These are phyloP conservation scores for Escarpia spicata DNA, from an alignment of 2,888 invertebrate species.

Conservation along the genomic window DNA sequence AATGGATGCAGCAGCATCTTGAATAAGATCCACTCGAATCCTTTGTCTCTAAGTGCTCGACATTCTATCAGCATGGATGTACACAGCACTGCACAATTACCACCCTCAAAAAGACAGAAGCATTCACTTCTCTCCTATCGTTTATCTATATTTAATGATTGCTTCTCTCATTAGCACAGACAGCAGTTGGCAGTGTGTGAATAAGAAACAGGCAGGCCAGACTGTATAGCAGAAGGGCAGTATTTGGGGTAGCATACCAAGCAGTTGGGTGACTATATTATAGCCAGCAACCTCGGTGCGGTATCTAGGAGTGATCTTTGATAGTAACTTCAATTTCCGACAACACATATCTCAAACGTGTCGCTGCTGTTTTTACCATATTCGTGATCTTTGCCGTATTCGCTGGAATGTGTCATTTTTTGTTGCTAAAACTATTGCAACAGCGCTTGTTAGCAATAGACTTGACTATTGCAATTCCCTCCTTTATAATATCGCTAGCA, in stretches of 20 bases:
- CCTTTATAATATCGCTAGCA: too few relatives aligned
- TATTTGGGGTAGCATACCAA: not conserved
- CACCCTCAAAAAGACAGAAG: not conserved
- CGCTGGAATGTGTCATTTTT: too few relatives aligned
- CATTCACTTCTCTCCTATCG: slow-evolving; percentile 6
- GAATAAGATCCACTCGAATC: not conserved
- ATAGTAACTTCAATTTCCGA: too few relatives aligned
- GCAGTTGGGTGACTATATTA: too few relatives aligned
- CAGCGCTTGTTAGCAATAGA: too few relatives aligned
- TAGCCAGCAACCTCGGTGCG: too few relatives aligned
- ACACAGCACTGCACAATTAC: not conserved
- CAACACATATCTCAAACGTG: too few relatives aligned
- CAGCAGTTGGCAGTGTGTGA: not conserved
- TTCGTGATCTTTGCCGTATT: too few relatives aligned
- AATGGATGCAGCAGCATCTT: not conserved
- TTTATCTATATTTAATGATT: not conserved
- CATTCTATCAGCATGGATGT: not conserved
- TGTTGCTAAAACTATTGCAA: too few relatives aligned
- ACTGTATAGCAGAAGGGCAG: not conserved
- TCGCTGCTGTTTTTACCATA: too few relatives aligned
- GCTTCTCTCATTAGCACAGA: not conserved
- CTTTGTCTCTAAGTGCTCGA: not conserved
- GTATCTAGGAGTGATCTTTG: too few relatives aligned
- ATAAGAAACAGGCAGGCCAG: not conserved
- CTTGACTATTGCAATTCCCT: too few relatives aligned